These are phyloP conservation scores for Planococcus citri DNA, from an alignment of 1,140 invertebrate species.

Conservation along the genomic window DNA sequence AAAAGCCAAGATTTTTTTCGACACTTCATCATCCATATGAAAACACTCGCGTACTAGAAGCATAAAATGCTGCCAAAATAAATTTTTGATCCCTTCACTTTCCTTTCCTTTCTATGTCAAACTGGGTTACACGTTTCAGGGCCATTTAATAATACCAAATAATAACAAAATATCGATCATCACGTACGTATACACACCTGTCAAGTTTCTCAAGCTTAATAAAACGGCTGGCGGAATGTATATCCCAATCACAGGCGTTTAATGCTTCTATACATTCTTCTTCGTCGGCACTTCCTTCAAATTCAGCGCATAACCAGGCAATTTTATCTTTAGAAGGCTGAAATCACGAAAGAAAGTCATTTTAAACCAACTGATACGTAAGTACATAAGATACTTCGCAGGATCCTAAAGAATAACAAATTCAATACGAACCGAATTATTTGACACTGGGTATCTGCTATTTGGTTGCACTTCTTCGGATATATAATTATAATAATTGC, in stretches of 20 bases:
- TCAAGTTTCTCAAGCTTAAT: background rate
- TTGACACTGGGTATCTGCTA: background rate
- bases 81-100: too few species aligned
- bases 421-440: background rate
- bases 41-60: too few species aligned
- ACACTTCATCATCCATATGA: too few species aligned
- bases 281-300: constrained; percentile 49
- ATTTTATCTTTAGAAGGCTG: background rate
- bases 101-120: too few species aligned
- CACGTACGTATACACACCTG: background rate
- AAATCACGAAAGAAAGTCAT: background rate
- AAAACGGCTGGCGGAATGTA: constrained; percentile 31
- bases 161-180: background rate
- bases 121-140: too few species aligned
- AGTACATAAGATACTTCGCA: too few species aligned
- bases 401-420: too few species aligned
- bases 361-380: too few species aligned
- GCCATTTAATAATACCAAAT: too few species aligned
- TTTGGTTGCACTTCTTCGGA: background rate
- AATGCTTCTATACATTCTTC: constrained; percentile 59
- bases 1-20: too few species aligned
- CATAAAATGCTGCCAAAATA: too few species aligned
- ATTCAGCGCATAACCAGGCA: background rate
- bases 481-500: background rate
- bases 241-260: constrained; percentile 59